These are phyloP conservation scores for Hybos culiciformis DNA, from an alignment of 2,888 invertebrate genomes.

Conservation along the genomic window DNA sequence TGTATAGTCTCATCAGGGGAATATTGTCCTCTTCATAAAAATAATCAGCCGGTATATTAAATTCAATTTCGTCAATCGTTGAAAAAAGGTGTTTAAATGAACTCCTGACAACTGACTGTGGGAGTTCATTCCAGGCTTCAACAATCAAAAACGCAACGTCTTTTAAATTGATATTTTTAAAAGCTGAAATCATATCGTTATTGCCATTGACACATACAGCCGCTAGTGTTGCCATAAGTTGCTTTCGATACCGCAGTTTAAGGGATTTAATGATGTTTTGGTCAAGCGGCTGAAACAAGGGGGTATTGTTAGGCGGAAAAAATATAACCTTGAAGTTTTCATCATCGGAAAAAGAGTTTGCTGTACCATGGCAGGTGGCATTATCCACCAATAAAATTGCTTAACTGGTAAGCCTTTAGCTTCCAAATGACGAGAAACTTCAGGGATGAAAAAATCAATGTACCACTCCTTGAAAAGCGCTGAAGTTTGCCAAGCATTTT, in stretches of 20 bases:
- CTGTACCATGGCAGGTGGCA: neutral
- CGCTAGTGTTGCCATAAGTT: neutral
- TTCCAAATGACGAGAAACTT: neutral
- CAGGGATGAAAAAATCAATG: neutral
- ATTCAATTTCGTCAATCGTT: neutral
- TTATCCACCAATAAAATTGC: neutral
- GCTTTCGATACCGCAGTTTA: neutral
- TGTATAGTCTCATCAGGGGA: no score
- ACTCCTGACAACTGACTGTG: neutral
- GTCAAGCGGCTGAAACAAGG: neutral
- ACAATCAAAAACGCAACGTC: neutral
- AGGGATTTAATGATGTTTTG: neutral
- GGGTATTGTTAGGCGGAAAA: neutral
- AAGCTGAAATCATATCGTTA: neutral
- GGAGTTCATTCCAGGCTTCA: neutral
- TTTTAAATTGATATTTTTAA: neutral
- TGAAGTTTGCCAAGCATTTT: neutral
- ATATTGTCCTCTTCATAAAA: no score
- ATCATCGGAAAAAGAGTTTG: neutral
- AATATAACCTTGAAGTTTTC: neutral
- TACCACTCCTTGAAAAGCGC: neutral
- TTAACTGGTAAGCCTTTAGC: neutral
- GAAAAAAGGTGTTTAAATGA: neutral
- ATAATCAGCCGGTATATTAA: neutral
- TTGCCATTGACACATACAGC: neutral